Conservation (phyloP, 1,140 invertebrate genomes). For the Atta colombica region DNA sequence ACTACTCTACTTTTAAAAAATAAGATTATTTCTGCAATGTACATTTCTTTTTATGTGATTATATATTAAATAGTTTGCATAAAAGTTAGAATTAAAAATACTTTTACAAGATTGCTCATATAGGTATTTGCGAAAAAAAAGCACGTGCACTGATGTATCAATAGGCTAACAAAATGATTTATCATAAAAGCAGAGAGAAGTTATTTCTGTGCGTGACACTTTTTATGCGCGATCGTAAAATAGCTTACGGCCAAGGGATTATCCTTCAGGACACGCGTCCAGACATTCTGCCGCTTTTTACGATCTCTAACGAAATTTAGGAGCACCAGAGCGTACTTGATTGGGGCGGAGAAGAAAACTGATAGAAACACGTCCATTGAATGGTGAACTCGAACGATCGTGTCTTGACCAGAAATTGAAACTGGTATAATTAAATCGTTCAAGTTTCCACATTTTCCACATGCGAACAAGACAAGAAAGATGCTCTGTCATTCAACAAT, state of each 20-base stretch:
- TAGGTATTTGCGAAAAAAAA: background rate
- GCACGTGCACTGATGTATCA: background rate
- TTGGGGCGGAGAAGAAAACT: conserved; percentile 34
- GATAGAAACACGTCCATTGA: background rate
- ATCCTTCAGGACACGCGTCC: background rate
- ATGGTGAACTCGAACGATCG: conserved; percentile 21
- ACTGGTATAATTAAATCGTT: conserved; percentile 6
- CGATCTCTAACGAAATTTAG: conserved; percentile 6
- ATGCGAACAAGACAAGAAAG: background rate
- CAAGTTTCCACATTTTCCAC: conserved; percentile 21
- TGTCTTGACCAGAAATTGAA: conserved; percentile 32
- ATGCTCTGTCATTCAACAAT: background rate
- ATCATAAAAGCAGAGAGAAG: conserved; percentile 41
- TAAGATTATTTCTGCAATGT: background rate
- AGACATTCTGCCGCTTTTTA: conserved; percentile 34
- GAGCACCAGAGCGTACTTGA: conserved; percentile 14
- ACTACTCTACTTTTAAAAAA: background rate
- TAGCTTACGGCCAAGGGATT: conserved; percentile 10
- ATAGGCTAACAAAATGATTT: conserved; percentile 31
- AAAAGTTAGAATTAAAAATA: background rate
- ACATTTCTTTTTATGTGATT: too few relatives aligned
- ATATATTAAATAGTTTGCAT: background rate
- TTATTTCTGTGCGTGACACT: conserved; percentile 3
- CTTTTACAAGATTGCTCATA: background rate
- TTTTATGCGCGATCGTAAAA: conserved; percentile 48